Percentiles rank a stretch among this genome's conserved stretches.
These are phyloP conservation scores for Deroplatys truncata DNA, from an alignment of 2,888 invertebrate genomes.

Conservation along the genomic window DNA sequence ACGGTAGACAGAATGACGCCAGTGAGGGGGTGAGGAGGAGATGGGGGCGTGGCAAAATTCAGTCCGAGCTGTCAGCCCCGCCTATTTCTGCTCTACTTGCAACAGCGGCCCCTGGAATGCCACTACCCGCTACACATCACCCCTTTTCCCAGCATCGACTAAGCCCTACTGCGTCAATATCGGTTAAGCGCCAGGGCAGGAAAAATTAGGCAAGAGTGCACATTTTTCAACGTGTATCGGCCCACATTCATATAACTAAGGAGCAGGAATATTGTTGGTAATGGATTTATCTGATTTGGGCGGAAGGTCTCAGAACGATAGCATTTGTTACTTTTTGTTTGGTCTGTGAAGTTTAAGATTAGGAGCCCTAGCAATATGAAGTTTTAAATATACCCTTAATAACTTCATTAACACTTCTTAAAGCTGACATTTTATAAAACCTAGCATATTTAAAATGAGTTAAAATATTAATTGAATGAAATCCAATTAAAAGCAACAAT, in stretches of 20 bases:
- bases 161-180: background rate
- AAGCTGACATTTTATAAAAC: no score
- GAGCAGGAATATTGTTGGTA: background rate
- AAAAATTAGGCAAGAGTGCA: background rate
- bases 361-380: no score
- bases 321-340: no score
- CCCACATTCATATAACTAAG: background rate
- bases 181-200: background rate
- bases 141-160: background rate
- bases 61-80: conserved; percentile 1
- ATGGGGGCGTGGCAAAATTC: conserved; percentile 6
- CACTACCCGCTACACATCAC: conserved; percentile 6
- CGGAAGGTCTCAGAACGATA: no score
- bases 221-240: background rate
- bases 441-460: no score
- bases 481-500: no score
- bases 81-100: conserved; percentile 19
- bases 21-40: background rate
- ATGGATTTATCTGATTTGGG: no score
- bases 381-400: no score
- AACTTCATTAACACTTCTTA: no score
- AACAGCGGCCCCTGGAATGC: conserved; percentile 11
- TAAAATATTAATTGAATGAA: no score
- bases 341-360: no score
- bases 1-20: background rate